A percentile compares a stretch with the other conserved stretches of the same genome.
phyloP scores from a whole-genome alignment of 1,140 invertebrate species.

The Papilio machaon region DNA sequence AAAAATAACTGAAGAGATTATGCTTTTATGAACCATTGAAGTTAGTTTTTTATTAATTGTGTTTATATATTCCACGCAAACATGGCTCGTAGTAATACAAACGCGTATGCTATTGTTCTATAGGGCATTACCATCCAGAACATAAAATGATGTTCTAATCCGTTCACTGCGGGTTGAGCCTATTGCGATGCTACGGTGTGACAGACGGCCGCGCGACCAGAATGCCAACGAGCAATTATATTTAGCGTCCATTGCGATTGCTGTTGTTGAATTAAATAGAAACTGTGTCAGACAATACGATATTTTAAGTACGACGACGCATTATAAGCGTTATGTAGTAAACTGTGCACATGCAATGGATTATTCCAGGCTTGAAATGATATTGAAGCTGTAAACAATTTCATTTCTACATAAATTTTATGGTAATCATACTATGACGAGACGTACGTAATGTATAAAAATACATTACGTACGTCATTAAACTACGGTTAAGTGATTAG shows the following conservation, averaged over 20 bases:
- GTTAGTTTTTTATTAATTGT: slow-evolving; percentile 40
- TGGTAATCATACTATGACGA: neutral
- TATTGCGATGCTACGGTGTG: slow-evolving; percentile 73
- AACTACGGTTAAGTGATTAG: neutral
- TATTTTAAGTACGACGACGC: slow-evolving; percentile 33
- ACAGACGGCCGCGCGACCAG: slow-evolving; percentile 58
- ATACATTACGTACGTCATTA: neutral
- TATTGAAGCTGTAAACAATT: neutral
- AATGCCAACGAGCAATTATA: slow-evolving; percentile 78
- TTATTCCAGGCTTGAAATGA: neutral
- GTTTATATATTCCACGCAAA: slow-evolving; percentile 56
- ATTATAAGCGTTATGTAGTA: slow-evolving; percentile 2
- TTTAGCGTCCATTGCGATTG: slow-evolving; percentile 71
- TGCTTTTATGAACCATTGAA: neutral
- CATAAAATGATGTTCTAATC: slow-evolving; percentile 76
- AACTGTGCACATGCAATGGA: neutral
- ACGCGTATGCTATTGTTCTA: slow-evolving; percentile 67
- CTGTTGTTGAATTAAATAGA: slow-evolving; percentile 64
- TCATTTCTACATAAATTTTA: neutral
- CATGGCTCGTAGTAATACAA: slow-evolving; percentile 51
- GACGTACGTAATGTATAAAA: no score
- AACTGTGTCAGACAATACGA: slow-evolving; percentile 61
- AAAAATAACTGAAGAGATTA: neutral
- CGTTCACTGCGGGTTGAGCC: slow-evolving; percentile 68
- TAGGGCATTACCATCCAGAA: slow-evolving; percentile 74